phyloP scores from a whole-genome alignment of 2,113 vertebrate species.

The Dasyurus viverrinus region DNA sequence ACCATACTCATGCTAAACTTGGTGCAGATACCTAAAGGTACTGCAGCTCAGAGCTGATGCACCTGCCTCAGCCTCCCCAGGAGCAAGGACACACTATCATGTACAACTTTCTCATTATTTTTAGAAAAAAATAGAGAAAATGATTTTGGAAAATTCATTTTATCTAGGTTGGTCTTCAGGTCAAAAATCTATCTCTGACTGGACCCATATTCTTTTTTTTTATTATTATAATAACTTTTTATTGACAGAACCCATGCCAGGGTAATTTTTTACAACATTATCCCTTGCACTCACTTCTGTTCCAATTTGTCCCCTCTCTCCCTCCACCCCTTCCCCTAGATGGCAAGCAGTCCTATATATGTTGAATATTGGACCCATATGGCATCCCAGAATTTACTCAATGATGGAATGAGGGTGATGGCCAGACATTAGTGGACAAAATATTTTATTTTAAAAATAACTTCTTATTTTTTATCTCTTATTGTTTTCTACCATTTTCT shows the following conservation, averaged over 20 bases:
- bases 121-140: background rate
- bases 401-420: background rate
- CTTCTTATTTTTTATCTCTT: conserved; percentile 57
- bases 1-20: background rate
- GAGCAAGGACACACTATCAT: background rate
- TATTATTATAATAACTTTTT: too few relatives aligned
- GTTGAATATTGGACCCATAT: too few relatives aligned
- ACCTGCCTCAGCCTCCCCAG: background rate
- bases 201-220: background rate
- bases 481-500: conserved; percentile 61
- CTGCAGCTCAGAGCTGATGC: background rate
- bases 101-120: background rate
- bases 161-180: background rate
- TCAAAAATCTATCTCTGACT: background rate
- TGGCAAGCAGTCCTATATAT: too few relatives aligned
- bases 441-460: conserved; percentile 43
- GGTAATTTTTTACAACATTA: too few relatives aligned
- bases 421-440: background rate
- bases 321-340: too few relatives aligned
- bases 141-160: background rate
- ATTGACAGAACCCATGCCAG: too few relatives aligned
- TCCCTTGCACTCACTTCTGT: too few relatives aligned
- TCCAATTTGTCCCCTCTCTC: too few relatives aligned
- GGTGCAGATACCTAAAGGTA: background rate
- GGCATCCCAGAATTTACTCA: background rate